These are phyloP conservation scores for Melikaiella ostensackeni DNA, from an alignment of 2,888 invertebrate genomes.

Conservation along the genomic window DNA sequence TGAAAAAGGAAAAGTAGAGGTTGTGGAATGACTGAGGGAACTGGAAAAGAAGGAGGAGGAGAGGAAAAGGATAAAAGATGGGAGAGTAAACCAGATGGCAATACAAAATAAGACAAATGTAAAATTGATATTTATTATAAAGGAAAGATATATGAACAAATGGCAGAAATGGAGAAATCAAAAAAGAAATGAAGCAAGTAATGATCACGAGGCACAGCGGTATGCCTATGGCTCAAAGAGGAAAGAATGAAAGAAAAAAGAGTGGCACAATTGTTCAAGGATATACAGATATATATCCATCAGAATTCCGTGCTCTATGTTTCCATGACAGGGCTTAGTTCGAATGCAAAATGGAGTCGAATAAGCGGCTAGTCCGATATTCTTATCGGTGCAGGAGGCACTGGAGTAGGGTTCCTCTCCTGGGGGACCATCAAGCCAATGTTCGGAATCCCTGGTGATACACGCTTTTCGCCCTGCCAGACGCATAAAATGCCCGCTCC, in stretches of 20 bases:
- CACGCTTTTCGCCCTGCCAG: constrained; percentile 64
- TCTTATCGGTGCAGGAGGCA: constrained; percentile 48
- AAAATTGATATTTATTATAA: no score
- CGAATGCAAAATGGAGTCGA: constrained; percentile 51
- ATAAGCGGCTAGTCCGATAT: constrained; percentile 52
- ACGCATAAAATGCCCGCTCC: constrained; percentile 61
- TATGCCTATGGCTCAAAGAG: not conserved
- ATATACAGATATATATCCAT: constrained; percentile 3
- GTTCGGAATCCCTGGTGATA: constrained; percentile 68
- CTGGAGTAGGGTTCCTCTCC: constrained; percentile 25
- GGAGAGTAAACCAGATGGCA: no score
- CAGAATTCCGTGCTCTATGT: constrained; percentile 19
- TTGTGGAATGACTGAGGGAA: no score
- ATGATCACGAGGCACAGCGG: no score
- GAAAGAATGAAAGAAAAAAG: not conserved
- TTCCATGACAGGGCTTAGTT: constrained; percentile 5
- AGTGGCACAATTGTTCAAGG: not conserved
- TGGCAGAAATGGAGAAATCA: no score
- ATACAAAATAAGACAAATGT: no score
- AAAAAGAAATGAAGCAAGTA: no score
- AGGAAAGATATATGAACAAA: no score
- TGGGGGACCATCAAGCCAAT: constrained; percentile 57
- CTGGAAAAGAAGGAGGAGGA: no score
- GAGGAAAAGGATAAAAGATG: no score
- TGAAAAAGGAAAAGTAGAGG: no score